Evolutionary conservation across 2,888 invertebrate species (phyloP), one percentile per base, ranked within the genome.

Genomic region (Cheilosia impressa): DNA sequence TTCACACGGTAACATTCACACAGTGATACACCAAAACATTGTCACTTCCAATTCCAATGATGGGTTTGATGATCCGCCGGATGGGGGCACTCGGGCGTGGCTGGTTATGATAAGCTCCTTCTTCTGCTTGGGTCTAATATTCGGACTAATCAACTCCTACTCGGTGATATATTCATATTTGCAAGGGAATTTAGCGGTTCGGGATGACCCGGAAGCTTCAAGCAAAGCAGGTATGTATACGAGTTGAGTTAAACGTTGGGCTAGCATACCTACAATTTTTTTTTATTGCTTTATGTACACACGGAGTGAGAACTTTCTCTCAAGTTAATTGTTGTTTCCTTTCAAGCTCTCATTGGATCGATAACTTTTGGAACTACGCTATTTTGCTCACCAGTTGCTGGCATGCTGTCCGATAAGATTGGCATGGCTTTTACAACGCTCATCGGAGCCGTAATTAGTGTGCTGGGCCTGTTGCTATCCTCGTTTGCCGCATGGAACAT

Each of bases 51-150:
- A 22, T 22, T 57, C 47, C 15, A 58, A 22, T 47, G 9, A 38
- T 4, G 9, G 38, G 0, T 17, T 38, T n/a, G 79, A 63, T 47
- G 63, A 47, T 27, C 85, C 85, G 27, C 85, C 85, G 6, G 85
- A 82, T 69, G 85, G 85, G 24, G 85, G 85, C 22, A 72, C 76
- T 58, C 76, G 85, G 43, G 85, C 85, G 38, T 87, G 85, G 85
- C 34, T 87, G 45, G 85, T 77, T 10, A 77, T 87, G 85, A 82
- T 87, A 17, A 77, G 82, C 65, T 77, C 82, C 1, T 87, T 87
- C 27, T 22, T 87, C 13, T 82, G 85, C 13, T 53, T 87, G 52
- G 85, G 85, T 15, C 53, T 87, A 4, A 77, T 87, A 24, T 87
- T 87, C 34, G 85, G 85, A 58, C 45, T 87, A 10, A 77, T 87